Base-by-base conservation (phyloP, 2,797 vertebrate species). In the Etheostoma perlongum region DNA sequence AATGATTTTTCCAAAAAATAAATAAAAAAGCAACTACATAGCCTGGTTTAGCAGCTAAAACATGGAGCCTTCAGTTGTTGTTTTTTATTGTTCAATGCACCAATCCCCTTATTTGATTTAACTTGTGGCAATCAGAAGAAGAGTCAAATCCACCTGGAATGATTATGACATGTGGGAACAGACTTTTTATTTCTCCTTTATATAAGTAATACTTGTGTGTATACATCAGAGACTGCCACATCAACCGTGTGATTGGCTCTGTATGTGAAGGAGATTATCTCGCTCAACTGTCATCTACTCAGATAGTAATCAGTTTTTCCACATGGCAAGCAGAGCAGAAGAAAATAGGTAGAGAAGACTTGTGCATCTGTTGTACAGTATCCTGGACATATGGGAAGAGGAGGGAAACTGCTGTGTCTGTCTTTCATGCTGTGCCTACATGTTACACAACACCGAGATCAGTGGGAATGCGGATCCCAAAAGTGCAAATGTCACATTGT, bases 251-350 rank as follows among this genome's bases (percentile, higher is more conserved):
- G 46, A 78, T 70, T 81, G 70, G 59, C 62, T 87, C 79, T 55
- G 40, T 72, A 80, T 77, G 75, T 72, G 54, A 78, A 21, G 58
- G 58, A 73, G 47, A 73, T 79, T 64, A 51, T 82, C 73, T 74
- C 70, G 55, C 79, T 90, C 87, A 86, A 82, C 83, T 90, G 86
- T 86, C 88, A 81, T 81, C 84, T 88, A 63, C 74, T 81, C 75
- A n/a, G 68, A 77, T 74, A 67, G 85, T 75, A 86, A 90, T 92
- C 81, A 19, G 71, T 74, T 88, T 70, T 87, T 89, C 89, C 85
- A 88, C 84, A 90, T 89, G 91, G 76, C 75, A 84, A 87, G 73
- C 86, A 75, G 89, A 90, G 87, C 88, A 86, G 86, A 86, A 90
- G 79, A 86, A 90, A 89, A 63, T 82, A 89, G 83, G 88, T 85